These are phyloP conservation scores for Heterotis niloticus DNA, from an alignment of 2,113 vertebrate species.

Conservation along the genomic window DNA sequence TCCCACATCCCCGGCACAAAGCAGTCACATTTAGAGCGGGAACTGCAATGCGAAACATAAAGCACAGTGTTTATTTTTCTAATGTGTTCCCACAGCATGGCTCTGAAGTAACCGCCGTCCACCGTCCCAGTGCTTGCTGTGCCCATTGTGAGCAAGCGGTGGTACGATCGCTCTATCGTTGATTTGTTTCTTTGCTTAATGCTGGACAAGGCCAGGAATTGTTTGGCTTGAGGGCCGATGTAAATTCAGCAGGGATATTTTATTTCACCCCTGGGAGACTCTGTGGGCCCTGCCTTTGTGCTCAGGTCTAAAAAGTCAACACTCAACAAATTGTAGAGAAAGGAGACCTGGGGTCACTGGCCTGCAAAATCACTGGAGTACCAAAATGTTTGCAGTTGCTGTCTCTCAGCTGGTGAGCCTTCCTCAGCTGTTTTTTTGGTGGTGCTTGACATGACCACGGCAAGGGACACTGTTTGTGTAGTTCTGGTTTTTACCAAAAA, in stretches of 20 bases:
- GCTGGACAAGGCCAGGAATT: constrained; percentile 10
- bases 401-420: background rate
- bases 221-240: constrained; percentile 34
- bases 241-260: constrained; percentile 36
- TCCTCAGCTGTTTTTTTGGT: background rate
- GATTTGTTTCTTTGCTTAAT: constrained; percentile 32
- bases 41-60: constrained; percentile 29
- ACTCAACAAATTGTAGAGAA: constrained; percentile 28
- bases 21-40: constrained; percentile 27
- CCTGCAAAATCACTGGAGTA: background rate
- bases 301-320: constrained; percentile 19
- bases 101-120: constrained; percentile 31
- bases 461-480: background rate
- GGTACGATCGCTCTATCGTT: background rate
- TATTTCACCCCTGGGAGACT: constrained; percentile 29
- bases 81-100: constrained; percentile 41
- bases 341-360: constrained; percentile 3
- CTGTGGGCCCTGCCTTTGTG: constrained; percentile 22
- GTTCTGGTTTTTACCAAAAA: constrained; percentile 1
- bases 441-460: background rate
- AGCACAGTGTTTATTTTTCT: constrained; percentile 39
- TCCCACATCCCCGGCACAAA: constrained; percentile 38
- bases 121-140: background rate
- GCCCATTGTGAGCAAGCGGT: background rate
- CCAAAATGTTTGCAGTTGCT: background rate